Evolutionary conservation across 2,888 invertebrate genomes (phyloP), one percentile per base, ranked within the genome.

Genomic region (Thysanoteuthis rhombus): DNA sequence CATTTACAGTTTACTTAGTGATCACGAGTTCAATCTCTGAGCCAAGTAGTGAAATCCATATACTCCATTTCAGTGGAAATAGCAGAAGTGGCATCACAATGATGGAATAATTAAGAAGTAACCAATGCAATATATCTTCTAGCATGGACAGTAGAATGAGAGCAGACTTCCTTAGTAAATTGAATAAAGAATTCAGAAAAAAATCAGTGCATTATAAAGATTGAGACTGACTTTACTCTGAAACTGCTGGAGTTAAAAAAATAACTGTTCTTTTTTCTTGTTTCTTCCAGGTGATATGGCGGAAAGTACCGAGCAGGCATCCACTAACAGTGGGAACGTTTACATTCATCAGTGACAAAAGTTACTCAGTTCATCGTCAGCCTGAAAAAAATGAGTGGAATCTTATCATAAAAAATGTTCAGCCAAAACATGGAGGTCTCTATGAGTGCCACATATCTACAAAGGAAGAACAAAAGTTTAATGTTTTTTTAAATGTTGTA

Each of bases 401-500:
- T 93, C 95, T 96, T 32, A 94, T 95, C 42, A 96, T 96, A 89
- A 94, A 94, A n/a, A 94, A 95, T 90, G 96, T 95, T 0, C 95
- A 95, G 93, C 93, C 94, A 38, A 90, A 94, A 40, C 95, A 96
- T 94, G 95, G 95, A 1, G 96, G 96, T 12, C 94, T 95, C 10
- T 96, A 96, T 92, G 96, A 96, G 92, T 96, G 96, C 92, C 95
- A 96, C 94, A 95, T 96, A 93, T 95, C 95, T 94, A 95, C 95
- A 10, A 96, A 95, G 91, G 95, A 95, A 93, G 95, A 95, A 92
- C 94, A 95, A 92, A 94, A 94, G 47, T 93, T 95, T 93, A 95
- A 95, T 93, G 95, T 96, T 47, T 94, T 95, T 42, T 94, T 96
- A 92, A 95, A 95, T 90, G 95, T 96, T 58, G 94, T 95, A 94